Evolutionary conservation across 2,797 vertebrate genomes (phyloP).

Genomic region (Scarus forsteni): DNA sequence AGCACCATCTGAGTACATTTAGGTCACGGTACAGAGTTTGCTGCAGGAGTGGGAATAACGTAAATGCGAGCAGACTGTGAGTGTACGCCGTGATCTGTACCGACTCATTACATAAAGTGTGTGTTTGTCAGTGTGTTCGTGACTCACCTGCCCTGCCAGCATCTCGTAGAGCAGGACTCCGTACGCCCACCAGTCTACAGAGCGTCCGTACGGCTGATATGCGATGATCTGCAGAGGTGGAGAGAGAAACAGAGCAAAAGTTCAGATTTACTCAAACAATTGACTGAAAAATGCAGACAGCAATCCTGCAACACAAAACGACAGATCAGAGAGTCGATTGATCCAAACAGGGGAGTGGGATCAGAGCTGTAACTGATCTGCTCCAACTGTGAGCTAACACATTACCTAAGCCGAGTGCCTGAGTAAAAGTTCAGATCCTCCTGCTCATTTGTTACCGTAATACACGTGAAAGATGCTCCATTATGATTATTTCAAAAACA

Average conservation of each 20-base stretch:
- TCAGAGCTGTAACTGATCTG: too few species aligned
- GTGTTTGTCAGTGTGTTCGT: constrained; percentile 4
- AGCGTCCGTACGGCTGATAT: constrained; percentile 95
- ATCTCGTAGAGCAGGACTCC: constrained; percentile 97
- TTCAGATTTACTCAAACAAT: not conserved
- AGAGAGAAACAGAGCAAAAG: not conserved
- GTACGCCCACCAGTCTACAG: constrained; percentile 98
- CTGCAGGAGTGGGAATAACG: constrained; percentile 16
- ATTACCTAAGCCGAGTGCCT: too few species aligned
- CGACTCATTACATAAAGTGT: constrained; percentile 13
- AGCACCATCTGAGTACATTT: constrained; percentile 34
- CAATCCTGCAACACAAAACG: too few species aligned
- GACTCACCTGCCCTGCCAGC: constrained; percentile 95
- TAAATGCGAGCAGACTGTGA: constrained; percentile 10
- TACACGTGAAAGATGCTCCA: too few species aligned
- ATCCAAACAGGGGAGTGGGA: too few species aligned
- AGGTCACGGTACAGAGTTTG: not conserved
- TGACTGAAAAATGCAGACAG: not conserved
- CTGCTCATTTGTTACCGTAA: too few species aligned
- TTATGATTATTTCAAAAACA: too few species aligned
- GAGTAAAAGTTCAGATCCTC: too few species aligned
- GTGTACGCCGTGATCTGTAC: not conserved
- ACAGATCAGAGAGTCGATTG: too few species aligned
- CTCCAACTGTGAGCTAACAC: too few species aligned
- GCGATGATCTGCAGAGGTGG: constrained; percentile 91